phyloP scores from a whole-genome alignment of 2,113 vertebrate species.

The Lutjanus erythropterus region DNA sequence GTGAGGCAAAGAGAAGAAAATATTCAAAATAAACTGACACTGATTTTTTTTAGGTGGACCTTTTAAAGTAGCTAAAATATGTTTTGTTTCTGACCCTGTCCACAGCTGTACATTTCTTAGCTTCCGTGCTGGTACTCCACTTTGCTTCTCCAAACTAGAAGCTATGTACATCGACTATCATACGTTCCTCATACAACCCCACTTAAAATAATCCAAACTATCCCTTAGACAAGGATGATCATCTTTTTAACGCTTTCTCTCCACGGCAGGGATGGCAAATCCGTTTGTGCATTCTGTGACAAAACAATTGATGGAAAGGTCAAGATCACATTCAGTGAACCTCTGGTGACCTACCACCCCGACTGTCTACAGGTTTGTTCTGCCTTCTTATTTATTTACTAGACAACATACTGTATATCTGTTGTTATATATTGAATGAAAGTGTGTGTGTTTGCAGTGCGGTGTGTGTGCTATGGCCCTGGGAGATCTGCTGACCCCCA shows the following conservation, averaged over 20 bases:
- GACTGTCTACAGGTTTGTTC: conserved; percentile 77
- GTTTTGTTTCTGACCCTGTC: too few species aligned
- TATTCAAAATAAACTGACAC: too few species aligned
- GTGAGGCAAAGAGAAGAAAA: too few species aligned
- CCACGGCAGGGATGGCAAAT: conserved; percentile 33
- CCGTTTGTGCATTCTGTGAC: conserved; percentile 70
- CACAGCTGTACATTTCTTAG: too few species aligned
- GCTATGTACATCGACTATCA: too few species aligned
- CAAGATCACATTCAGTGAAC: conserved; percentile 68
- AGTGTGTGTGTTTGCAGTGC: conserved; percentile 72
- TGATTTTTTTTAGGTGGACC: too few species aligned
- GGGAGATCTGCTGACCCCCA: conserved; percentile 69
- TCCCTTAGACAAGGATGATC: not conserved
- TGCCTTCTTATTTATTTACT: not conserved
- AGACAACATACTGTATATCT: not conserved
- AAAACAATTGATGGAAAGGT: conserved; percentile 57
- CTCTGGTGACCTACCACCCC: conserved; percentile 62
- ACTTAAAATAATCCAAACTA: too few species aligned
- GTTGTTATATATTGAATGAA: not conserved
- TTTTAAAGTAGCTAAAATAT: too few species aligned
- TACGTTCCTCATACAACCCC: too few species aligned
- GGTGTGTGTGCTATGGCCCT: conserved; percentile 62
- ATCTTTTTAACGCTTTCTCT: conserved; percentile 5
- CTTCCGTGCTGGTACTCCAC: too few species aligned
- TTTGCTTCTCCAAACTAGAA: too few species aligned